Conservation (phyloP, 2,113 vertebrate species). For the Thunnus thynnus region DNA sequence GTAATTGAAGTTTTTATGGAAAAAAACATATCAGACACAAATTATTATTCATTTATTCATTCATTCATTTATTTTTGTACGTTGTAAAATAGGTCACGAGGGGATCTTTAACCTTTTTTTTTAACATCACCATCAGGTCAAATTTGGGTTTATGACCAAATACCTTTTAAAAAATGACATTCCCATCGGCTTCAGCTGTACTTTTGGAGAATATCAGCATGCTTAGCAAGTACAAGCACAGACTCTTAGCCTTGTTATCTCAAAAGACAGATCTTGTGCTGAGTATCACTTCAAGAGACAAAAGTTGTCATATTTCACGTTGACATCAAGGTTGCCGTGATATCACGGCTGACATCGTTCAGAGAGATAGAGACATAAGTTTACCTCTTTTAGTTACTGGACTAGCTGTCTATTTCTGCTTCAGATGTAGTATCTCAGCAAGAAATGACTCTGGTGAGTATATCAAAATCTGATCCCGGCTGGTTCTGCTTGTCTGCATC, state of each 20-base stretch:
- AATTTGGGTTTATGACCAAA: too few relatives aligned
- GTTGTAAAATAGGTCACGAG: too few relatives aligned
- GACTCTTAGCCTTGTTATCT: background rate
- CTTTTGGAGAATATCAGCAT: too few relatives aligned
- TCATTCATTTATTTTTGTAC: too few relatives aligned
- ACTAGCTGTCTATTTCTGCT: constrained; percentile 15
- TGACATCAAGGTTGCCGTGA: constrained; percentile 25
- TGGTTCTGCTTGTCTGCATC: constrained; percentile 56
- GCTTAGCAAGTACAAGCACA: too few relatives aligned
- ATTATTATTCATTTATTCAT: too few relatives aligned
- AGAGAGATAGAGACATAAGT: constrained; percentile 16
- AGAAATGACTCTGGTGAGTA: constrained; percentile 47
- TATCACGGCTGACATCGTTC: constrained; percentile 31
- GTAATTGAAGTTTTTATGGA: too few relatives aligned
- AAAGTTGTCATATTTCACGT: constrained; percentile 33
- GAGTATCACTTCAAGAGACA: constrained; percentile 1
- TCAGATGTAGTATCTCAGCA: constrained; percentile 29
- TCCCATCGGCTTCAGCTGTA: too few relatives aligned
- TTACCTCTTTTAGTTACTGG: constrained; percentile 34
- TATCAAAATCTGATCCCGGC: constrained; percentile 56
- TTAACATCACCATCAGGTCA: background rate
- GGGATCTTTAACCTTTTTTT: background rate
- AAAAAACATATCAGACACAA: too few relatives aligned
- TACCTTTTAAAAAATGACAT: too few relatives aligned
- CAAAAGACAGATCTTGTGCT: background rate